Evolutionary conservation across 2,888 invertebrate species (phyloP).

Genomic region (Synanthedon tipuliformis): DNA sequence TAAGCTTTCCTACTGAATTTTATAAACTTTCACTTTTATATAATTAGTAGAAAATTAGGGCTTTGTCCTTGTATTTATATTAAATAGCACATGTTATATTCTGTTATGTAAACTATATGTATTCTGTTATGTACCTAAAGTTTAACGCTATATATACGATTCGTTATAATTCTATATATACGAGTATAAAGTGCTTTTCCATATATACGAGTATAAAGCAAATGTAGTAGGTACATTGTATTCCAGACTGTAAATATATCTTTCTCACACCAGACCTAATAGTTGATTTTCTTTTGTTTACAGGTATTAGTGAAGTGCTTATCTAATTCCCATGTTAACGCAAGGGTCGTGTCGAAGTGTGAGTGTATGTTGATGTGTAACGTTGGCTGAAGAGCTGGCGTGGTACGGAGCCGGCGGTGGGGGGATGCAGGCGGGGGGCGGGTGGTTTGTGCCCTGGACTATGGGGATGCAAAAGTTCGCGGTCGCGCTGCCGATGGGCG

Average conservation of each 20-base stretch:
- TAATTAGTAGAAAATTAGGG: too few species aligned
- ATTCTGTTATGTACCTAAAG: too few species aligned
- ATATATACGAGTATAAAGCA: too few species aligned
- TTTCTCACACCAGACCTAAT: not conserved
- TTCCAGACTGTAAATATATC: not conserved
- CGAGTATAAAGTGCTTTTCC: too few species aligned
- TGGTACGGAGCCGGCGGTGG: slow-evolving; percentile 58
- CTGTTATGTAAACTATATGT: too few species aligned
- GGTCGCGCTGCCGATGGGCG: slow-evolving; percentile 62
- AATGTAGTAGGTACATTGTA: not conserved
- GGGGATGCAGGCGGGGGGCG: slow-evolving; percentile 62
- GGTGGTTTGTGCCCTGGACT: slow-evolving; percentile 59
- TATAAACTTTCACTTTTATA: too few species aligned
- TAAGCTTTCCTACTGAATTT: too few species aligned
- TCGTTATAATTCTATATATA: too few species aligned
- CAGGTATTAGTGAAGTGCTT: slow-evolving; percentile 51
- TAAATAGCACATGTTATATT: too few species aligned
- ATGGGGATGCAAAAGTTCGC: slow-evolving; percentile 64
- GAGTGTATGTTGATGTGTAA: slow-evolving; percentile 36
- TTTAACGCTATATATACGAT: too few species aligned
- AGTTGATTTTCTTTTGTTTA: slow-evolving; percentile 22
- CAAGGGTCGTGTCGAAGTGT: slow-evolving; percentile 22
- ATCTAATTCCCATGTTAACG: slow-evolving; percentile 10
- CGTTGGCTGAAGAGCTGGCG: slow-evolving; percentile 40
- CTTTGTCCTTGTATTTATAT: too few species aligned